Evolutionary conservation across 2,113 vertebrate genomes (phyloP).

Genomic region (Epinephelus cyanopodus): DNA sequence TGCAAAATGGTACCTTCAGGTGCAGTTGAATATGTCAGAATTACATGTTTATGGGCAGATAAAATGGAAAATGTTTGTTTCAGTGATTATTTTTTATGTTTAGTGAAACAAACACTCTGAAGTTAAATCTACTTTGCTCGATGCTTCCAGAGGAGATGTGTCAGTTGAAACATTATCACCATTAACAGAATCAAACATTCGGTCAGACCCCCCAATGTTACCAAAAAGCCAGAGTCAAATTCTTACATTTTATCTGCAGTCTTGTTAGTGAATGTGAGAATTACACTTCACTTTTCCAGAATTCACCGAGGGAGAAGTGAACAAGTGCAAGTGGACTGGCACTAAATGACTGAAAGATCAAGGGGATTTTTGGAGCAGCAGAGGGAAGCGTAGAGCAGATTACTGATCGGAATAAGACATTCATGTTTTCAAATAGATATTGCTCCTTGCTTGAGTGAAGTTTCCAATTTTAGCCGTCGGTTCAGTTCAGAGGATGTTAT

Average conservation of each 20-base stretch:
- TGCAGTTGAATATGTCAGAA: background rate
- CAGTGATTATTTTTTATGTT: background rate
- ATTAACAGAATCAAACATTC: background rate
- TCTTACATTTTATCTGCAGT: slow-evolving; percentile 19
- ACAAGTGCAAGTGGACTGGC: slow-evolving; percentile 46
- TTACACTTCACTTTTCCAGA: slow-evolving; percentile 3
- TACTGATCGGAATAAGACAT: slow-evolving; percentile 56
- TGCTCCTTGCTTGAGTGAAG: slow-evolving; percentile 44
- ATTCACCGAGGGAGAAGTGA: slow-evolving; percentile 13
- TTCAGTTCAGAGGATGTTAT: slow-evolving; percentile 53
- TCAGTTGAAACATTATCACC: no score
- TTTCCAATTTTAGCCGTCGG: slow-evolving; percentile 50
- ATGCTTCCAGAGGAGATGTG: background rate
- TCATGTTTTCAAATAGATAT: slow-evolving; percentile 51
- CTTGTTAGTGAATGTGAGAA: slow-evolving; percentile 22
- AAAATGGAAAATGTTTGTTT: background rate
- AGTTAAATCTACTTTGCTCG: background rate
- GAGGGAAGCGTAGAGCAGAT: slow-evolving; percentile 29
- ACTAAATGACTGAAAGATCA: slow-evolving; percentile 55
- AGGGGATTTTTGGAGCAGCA: slow-evolving; percentile 35
- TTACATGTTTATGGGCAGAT: background rate
- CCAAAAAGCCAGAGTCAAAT: background rate
- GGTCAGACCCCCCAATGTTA: background rate
- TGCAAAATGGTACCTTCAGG: background rate
- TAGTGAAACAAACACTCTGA: background rate